Base-by-base conservation (phyloP, 2,797 vertebrate species). In the Philypnodon macrostomus region DNA sequence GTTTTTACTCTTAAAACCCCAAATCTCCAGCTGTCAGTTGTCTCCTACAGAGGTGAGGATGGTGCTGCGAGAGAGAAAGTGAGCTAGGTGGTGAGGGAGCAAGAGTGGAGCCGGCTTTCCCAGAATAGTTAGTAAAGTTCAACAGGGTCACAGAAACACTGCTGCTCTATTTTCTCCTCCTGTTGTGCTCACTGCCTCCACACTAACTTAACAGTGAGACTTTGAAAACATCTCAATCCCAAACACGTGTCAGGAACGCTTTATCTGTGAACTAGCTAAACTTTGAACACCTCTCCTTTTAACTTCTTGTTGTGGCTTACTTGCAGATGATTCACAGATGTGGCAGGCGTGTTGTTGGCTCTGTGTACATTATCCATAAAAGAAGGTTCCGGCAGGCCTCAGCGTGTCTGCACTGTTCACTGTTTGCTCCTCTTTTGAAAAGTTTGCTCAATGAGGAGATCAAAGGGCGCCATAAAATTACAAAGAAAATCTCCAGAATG, bases 401-500 rank as follows among this genome's bases (percentile, higher is more conserved):
- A 5, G 55, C 63, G 9, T 79, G 80, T 68, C 64, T 45, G 63
- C 27, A 4, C 66, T 58, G 75, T 67, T 58, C 57, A 61, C 40
- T 17, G 48, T 75, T 58, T 65, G 66, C 68, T 79, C 66, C 8
- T 49, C 63, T 56, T 60, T 64, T 6, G 21, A 47, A 57, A 65
- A 60, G 60, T 65, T 73, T 77, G 67, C 51, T 49, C 63, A 49
- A 58, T 53, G 62, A 59, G 45, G 69, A 81, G 83, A 88, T 88
- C 68, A 88, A 84, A 81, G 75, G 40, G 46, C 34, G 50, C 74
- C 63, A 62, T 85, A 71, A 85, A 85, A 71, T 82, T 79, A 75
- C 74, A 79, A 78, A 78, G 75, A 58, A 61, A 73, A 70, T 61
- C 58, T 77, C 58, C 70, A 75, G 67, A 84, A 72, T 81, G 79